phyloP scores from a whole-genome alignment of 2,797 vertebrate genomes.

The Tadarida brasiliensis region DNA sequence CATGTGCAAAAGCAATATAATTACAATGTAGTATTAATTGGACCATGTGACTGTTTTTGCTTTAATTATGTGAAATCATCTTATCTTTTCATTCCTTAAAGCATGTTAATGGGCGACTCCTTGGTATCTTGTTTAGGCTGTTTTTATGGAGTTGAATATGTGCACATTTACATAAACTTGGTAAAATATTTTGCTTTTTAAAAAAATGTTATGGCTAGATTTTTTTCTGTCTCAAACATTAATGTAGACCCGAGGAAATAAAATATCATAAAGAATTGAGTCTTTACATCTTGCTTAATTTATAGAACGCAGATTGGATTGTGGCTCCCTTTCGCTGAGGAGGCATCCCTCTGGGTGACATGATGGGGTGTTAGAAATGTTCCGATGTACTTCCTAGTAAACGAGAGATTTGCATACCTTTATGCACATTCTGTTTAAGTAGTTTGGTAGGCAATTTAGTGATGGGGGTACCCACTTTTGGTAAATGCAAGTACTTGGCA shows the following conservation, averaged over 20 bases:
- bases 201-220: not conserved
- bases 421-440: conserved; percentile 43
- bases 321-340: not conserved
- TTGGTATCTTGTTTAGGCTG: not conserved
- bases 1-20: conserved; percentile 84
- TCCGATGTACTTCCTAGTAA: not conserved
- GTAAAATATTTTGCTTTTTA: not conserved
- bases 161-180: conserved; percentile 25
- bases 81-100: conserved; percentile 63
- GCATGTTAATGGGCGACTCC: not conserved
- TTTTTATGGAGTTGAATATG: conserved; percentile 31
- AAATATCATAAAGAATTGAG: not conserved
- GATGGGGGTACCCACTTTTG: not conserved
- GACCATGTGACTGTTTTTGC: conserved; percentile 82
- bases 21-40: conserved; percentile 83
- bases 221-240: not conserved
- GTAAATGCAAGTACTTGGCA: conserved; percentile 74
- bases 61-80: conserved; percentile 57
- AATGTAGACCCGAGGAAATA: not conserved
- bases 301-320: not conserved
- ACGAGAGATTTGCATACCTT: not conserved
- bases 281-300: conserved; percentile 40
- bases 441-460: conserved; percentile 12
- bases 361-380: conserved; percentile 2
- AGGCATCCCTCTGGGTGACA: not conserved